These are phyloP conservation scores for Allygus modestus DNA, from an alignment of 2,888 invertebrate species.

Conservation along the genomic window DNA sequence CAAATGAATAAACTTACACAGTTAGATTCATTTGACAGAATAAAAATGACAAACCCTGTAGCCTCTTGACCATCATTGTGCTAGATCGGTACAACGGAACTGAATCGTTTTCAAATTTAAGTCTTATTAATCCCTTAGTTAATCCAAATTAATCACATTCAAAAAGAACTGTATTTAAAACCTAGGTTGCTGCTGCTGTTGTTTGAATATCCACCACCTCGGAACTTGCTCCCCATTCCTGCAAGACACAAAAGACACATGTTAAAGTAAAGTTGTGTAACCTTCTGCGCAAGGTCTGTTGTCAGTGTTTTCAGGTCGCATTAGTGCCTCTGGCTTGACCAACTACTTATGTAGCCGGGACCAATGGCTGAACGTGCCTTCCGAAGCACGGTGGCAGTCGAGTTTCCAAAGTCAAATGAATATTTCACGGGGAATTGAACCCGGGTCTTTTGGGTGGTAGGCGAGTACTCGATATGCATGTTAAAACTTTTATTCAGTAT, in stretches of 20 bases:
- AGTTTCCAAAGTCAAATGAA: no score
- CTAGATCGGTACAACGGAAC: neutral
- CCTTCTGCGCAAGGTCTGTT: no score
- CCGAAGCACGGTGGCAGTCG: no score
- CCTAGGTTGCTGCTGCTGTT: constrained; percentile 51
- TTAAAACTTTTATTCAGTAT: no score
- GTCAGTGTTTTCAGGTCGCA: no score
- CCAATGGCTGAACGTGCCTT: no score
- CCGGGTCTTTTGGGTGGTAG: no score
- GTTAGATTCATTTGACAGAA: constrained; percentile 22
- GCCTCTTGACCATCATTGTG: neutral
- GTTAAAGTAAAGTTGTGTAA: neutral
- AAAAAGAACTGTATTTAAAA: constrained; percentile 58
- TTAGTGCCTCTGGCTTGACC: no score
- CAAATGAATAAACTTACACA: constrained; percentile 7
- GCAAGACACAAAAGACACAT: constrained; percentile 4
- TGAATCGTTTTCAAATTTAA: neutral
- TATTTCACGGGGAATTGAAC: no score
- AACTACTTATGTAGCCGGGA: no score
- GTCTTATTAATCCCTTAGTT: constrained; percentile 17
- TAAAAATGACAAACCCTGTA: constrained; percentile 24
- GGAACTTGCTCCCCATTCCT: constrained; percentile 52
- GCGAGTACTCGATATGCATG: no score
- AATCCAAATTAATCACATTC: constrained; percentile 20
- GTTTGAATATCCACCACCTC: constrained; percentile 55